Conservation (phyloP, 2,797 vertebrate species). For the Mustela erminea region DNA sequence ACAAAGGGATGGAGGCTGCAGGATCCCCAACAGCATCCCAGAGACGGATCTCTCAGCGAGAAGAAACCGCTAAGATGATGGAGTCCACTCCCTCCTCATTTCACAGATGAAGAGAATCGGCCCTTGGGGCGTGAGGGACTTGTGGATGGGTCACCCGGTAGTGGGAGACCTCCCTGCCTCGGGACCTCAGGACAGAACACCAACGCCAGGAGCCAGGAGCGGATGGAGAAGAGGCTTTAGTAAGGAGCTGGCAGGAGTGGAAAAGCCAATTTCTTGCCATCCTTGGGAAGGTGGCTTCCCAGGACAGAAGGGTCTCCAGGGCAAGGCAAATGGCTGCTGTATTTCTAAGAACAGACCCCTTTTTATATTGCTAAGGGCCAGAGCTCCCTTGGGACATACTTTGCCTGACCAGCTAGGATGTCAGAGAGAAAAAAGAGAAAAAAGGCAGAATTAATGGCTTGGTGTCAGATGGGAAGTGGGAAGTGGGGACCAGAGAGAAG, state of each 20-base stretch:
- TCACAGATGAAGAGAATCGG: background rate
- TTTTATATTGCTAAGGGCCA: background rate
- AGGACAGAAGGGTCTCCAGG: background rate
- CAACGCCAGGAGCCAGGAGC: fast-evolving
- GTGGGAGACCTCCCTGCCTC: background rate
- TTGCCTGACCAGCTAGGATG: background rate
- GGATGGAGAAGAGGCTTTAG: too few relatives aligned
- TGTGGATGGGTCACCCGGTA: background rate
- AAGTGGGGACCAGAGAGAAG: background rate
- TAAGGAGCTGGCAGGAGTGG: background rate
- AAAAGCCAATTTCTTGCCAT: background rate
- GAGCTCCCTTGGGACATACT: background rate
- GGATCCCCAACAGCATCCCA: background rate
- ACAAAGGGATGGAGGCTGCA: background rate
- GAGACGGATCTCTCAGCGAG: background rate
- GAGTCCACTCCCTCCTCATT: background rate
- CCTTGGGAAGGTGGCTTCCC: background rate
- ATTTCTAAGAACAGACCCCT: background rate
- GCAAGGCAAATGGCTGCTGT: background rate
- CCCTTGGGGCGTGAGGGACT: background rate
- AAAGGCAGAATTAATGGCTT: background rate
- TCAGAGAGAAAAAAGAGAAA: background rate
- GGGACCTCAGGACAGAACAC: too few relatives aligned
- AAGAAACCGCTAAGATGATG: background rate
- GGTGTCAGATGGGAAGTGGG: background rate